Percentiles rank a stretch among this genome's conserved stretches.
Evolutionary conservation across 2,113 vertebrate genomes (phyloP).

Genomic region (Ceyx melanurus): DNA sequence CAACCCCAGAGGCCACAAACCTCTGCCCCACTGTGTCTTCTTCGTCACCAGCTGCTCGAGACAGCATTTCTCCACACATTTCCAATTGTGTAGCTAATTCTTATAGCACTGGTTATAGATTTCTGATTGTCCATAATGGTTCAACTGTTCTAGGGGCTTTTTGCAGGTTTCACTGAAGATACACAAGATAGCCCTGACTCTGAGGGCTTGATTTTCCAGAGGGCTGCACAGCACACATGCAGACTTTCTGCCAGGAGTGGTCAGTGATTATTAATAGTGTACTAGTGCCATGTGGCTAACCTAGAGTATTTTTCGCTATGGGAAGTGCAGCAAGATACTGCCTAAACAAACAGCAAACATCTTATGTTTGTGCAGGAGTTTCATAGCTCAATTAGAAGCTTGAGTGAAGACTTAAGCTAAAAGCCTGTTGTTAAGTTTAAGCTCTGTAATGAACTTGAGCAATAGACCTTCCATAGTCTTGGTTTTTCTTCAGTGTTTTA

Average conservation of each 20-base stretch:
- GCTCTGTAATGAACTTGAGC: not conserved
- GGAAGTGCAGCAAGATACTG: not conserved
- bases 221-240: not conserved
- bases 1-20: not conserved
- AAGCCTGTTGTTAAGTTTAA: not conserved
- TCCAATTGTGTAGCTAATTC: not conserved
- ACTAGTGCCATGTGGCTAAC: not conserved
- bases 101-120: not conserved
- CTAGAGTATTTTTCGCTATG: not conserved
- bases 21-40: rapidly evolving
- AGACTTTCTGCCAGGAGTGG: not conserved
- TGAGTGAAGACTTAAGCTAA: not conserved
- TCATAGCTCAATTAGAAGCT: not conserved
- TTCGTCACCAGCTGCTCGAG: not conserved
- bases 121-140: not conserved
- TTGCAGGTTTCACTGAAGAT: not conserved
- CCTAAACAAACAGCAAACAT: not conserved
- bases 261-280: not conserved
- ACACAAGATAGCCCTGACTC: not conserved
- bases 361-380: not conserved
- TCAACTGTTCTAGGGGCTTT: not conserved
- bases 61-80: not conserved
- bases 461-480: not conserved
- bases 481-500: not conserved
- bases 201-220: not conserved